Percentiles rank a stretch among this genome's conserved stretches.
phyloP scores from a whole-genome alignment of 37 sponge, comb jelly and placozoan genomes.

The Cliona cf. orientalis region DNA sequence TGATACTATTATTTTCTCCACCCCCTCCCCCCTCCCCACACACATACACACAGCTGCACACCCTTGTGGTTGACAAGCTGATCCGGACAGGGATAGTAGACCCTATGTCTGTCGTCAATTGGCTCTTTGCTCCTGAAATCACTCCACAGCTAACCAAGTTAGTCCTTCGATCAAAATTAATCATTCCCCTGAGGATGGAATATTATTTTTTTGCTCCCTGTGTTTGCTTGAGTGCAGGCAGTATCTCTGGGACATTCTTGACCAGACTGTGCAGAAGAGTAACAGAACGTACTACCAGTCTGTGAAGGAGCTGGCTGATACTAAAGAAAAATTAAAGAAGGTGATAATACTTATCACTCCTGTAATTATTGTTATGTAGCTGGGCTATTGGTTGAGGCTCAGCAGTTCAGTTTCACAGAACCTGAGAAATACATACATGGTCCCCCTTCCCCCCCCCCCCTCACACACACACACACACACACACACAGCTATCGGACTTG shows the following conservation, averaged over 20 bases:
- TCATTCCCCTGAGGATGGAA: neutral
- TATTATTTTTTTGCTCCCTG: neutral
- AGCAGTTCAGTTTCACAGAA: neutral
- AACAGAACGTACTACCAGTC: slow-evolving; percentile 38
- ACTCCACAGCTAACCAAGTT: slow-evolving; percentile 48
- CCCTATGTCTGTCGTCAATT: slow-evolving; percentile 50
- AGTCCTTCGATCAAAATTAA: neutral
- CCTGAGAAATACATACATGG: too few relatives aligned
- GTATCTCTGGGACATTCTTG: slow-evolving; percentile 62
- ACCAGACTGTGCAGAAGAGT: slow-evolving; percentile 49
- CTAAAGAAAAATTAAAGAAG: slow-evolving; percentile 48
- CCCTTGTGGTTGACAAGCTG: slow-evolving; percentile 77
- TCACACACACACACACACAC: neutral
- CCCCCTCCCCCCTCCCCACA: too few relatives aligned
- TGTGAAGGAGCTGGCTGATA: slow-evolving; percentile 48
- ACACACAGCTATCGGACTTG: slow-evolving; percentile 38
- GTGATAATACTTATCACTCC: slow-evolving; percentile 5
- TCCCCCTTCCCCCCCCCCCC: too few relatives aligned
- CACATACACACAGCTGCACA: slow-evolving; percentile 43
- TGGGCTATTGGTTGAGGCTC: neutral
- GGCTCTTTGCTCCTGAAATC: slow-evolving; percentile 48
- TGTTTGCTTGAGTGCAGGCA: slow-evolving; percentile 10
- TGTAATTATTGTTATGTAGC: neutral
- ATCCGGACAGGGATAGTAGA: slow-evolving; percentile 75
- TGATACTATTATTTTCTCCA: too few relatives aligned